A percentile compares a stretch with the other conserved stretches of the same genome.
Conservation (phyloP, 2,888 invertebrate species). For the Patella depressa region DNA sequence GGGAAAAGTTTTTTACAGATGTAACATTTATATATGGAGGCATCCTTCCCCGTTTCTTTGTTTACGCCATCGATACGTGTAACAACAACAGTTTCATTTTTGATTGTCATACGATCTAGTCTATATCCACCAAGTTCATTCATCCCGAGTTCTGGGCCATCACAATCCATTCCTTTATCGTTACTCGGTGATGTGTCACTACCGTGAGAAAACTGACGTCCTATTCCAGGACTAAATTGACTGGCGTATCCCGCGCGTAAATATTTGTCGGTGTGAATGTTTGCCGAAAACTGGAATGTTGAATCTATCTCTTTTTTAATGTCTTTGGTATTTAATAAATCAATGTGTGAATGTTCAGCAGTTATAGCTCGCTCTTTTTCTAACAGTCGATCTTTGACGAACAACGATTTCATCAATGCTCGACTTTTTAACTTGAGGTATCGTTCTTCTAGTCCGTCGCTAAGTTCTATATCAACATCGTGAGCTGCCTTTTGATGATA, state of each 20-base stretch:
- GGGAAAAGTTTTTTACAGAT: slow-evolving; percentile 66
- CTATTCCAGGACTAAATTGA: slow-evolving; percentile 18
- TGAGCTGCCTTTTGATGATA: slow-evolving; percentile 66
- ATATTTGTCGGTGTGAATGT: not conserved
- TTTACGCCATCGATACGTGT: slow-evolving; percentile 66
- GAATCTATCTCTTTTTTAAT: slow-evolving; percentile 4
- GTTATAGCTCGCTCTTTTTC: slow-evolving; percentile 20
- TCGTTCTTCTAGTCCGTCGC: slow-evolving; percentile 64
- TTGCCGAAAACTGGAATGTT: slow-evolving; percentile 3
- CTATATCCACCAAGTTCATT: not conserved
- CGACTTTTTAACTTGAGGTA: slow-evolving; percentile 58
- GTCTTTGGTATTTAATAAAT: not conserved
- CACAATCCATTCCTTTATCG: slow-evolving; percentile 6
- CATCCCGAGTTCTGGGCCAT: not conserved
- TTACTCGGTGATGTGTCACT: slow-evolving; percentile 27
- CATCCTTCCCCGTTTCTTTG: slow-evolving; percentile 52
- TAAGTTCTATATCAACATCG: slow-evolving; percentile 61
- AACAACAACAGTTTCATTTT: slow-evolving; percentile 42
- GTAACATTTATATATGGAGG: slow-evolving; percentile 69
- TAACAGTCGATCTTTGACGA: slow-evolving; percentile 23
- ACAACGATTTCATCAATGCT: slow-evolving; percentile 39
- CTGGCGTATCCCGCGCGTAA: not conserved
- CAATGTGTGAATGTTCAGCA: slow-evolving; percentile 1
- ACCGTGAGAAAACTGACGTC: slow-evolving; percentile 21
- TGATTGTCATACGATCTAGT: not conserved